Evolutionary conservation across 1,140 invertebrate species (phyloP).

Genomic region (Brachionus paranguensis): DNA sequence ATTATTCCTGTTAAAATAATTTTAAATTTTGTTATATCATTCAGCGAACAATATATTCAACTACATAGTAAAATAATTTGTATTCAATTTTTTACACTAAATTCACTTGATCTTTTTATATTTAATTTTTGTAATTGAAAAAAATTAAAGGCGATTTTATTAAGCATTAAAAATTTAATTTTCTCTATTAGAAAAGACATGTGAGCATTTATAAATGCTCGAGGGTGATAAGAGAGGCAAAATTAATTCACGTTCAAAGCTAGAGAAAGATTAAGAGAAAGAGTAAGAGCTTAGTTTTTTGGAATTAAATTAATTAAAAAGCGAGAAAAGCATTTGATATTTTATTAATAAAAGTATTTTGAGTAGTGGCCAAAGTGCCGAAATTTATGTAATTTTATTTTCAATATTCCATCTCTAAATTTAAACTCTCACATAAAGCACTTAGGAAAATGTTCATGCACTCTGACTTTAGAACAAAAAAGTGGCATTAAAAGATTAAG

Average conservation of each 20-base stretch:
- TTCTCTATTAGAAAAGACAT: background rate
- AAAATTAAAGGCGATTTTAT: background rate
- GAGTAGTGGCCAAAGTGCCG: background rate
- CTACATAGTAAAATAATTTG: too few relatives aligned
- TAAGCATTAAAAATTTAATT: background rate
- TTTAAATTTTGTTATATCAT: too few relatives aligned
- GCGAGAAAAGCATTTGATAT: background rate
- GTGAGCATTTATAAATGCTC: background rate
- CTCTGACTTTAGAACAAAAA: constrained; percentile 9
- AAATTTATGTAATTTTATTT: constrained; percentile 19
- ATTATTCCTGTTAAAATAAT: too few relatives aligned
- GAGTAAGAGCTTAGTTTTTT: background rate
- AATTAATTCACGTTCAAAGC: background rate
- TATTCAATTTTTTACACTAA: too few relatives aligned
- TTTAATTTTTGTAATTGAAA: too few relatives aligned
- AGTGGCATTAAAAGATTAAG: constrained; percentile 34
- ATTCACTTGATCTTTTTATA: too few relatives aligned
- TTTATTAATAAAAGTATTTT: background rate
- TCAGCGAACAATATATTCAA: too few relatives aligned
- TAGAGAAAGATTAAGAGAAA: too few relatives aligned
- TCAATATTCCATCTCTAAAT: background rate
- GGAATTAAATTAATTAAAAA: background rate
- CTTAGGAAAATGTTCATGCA: background rate
- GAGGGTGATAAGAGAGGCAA: background rate
- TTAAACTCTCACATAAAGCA: background rate